Evolutionary conservation across 2,113 vertebrate species (phyloP).

Genomic region (Apteryx owenii): DNA sequence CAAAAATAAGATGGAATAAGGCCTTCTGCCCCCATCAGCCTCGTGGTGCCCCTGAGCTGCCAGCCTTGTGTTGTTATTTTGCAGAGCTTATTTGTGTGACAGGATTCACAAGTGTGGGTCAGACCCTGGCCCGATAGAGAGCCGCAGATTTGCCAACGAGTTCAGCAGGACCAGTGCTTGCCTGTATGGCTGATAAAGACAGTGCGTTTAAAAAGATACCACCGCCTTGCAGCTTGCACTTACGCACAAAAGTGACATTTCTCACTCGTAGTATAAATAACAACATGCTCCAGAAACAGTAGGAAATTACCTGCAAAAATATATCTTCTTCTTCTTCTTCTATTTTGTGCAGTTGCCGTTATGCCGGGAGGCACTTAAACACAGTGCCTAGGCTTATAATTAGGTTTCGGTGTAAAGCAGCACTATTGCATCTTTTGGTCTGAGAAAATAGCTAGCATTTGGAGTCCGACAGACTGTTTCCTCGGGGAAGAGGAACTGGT

Average conservation of each 20-base stretch:
- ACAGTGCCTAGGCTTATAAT: not conserved
- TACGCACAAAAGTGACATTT: not conserved
- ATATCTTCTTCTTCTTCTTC: not conserved
- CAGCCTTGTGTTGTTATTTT: conserved; percentile 7
- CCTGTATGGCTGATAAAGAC: not conserved
- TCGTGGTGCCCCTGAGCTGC: not conserved
- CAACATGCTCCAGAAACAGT: not conserved
- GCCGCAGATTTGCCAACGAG: not conserved
- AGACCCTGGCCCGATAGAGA: not conserved
- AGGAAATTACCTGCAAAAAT: not conserved
- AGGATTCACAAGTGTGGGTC: not conserved
- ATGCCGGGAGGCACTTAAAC: not conserved
- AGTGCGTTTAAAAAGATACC: not conserved
- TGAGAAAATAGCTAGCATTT: not conserved
- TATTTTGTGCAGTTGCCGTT: not conserved
- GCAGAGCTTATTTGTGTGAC: conserved; percentile 31
- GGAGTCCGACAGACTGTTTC: not conserved
- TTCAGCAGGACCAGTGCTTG: not conserved
- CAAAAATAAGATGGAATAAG: conserved; percentile 22
- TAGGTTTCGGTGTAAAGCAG: not conserved
- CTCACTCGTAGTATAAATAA: not conserved
- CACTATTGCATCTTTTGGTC: not conserved
- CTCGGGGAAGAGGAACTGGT: not conserved
- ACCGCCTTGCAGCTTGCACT: not conserved
- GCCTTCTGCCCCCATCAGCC: not conserved